Evolutionary conservation across 2,888 invertebrate species (phyloP).

Genomic region (Protodeltote pygarga): DNA sequence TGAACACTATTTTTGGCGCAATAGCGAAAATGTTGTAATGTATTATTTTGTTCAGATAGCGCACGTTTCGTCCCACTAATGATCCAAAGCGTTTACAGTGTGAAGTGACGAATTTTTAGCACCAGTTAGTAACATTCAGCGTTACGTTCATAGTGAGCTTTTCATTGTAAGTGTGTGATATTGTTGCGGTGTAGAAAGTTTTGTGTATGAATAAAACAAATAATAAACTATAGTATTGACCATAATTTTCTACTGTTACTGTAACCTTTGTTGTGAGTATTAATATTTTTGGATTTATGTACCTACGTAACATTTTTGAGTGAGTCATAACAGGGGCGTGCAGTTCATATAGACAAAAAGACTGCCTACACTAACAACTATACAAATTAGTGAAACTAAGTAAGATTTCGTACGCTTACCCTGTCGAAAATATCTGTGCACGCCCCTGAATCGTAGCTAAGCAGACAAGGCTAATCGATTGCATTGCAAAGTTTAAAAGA

Average conservation of each 20-base stretch:
- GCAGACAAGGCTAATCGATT: conserved; percentile 32
- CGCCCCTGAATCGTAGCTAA: conserved; percentile 18
- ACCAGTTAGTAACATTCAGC: conserved; percentile 67
- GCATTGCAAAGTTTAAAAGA: conserved; percentile 31
- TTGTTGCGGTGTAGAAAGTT: conserved; percentile 18
- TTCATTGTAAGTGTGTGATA: conserved; percentile 36
- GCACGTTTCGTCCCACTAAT: conserved; percentile 47
- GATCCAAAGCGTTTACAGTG: conserved; percentile 48
- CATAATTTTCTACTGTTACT: neutral
- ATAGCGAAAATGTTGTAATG: conserved; percentile 12
- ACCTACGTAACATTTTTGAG: too few species aligned
- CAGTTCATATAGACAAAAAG: too few species aligned
- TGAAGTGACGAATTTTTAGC: conserved; percentile 66
- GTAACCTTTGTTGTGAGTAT: neutral
- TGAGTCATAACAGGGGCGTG: too few species aligned
- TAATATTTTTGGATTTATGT: too few species aligned
- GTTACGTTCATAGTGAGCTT: conserved; percentile 45
- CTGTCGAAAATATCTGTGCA: too few species aligned
- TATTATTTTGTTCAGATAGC: conserved; percentile 34
- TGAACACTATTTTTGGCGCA: conserved; percentile 5
- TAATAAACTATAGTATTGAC: neutral
- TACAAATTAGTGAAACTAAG: too few species aligned
- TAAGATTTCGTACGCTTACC: too few species aligned
- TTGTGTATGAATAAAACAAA: conserved; percentile 3
- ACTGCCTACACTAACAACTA: too few species aligned